phyloP scores from a whole-genome alignment of 2,113 vertebrate genomes.

The Pica pica region DNA sequence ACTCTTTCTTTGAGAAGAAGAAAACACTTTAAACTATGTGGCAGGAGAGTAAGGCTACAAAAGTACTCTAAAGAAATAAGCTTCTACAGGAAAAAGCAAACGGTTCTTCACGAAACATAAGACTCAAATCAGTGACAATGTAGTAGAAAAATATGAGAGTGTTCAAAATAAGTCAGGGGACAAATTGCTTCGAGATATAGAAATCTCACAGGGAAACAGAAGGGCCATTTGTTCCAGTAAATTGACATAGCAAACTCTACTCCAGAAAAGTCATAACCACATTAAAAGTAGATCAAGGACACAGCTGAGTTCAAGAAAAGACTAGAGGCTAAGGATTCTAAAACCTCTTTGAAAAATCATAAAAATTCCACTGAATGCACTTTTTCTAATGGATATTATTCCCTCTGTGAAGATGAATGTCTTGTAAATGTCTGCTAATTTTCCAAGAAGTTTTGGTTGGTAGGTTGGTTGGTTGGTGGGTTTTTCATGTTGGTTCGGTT shows the following conservation, averaged over 20 bases:
- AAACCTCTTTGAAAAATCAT: neutral
- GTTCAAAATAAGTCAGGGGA: conserved; percentile 18
- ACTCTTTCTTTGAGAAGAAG: neutral
- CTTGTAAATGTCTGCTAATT: neutral
- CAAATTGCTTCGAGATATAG: conserved; percentile 39
- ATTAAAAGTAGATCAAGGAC: conserved; percentile 39
- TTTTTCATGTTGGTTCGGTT: neutral
- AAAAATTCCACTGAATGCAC: neutral
- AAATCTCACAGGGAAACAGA: conserved; percentile 35
- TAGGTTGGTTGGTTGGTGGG: neutral
- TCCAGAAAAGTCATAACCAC: conserved; percentile 25
- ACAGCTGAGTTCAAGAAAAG: conserved; percentile 6
- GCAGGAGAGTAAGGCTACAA: neutral
- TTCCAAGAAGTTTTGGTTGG: neutral
- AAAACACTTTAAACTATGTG: neutral
- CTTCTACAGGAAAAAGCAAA: neutral
- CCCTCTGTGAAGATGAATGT: neutral
- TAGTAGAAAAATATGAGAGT: neutral
- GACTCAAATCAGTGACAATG: conserved; percentile 3
- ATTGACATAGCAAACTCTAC: conserved; percentile 14
- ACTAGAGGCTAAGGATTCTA: neutral
- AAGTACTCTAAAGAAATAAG: neutral
- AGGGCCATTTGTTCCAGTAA: conserved; percentile 39
- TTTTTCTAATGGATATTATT: neutral
- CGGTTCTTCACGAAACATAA: neutral